These are phyloP conservation scores for Periparus ater DNA, from an alignment of 2,797 vertebrate genomes.

Conservation along the genomic window DNA sequence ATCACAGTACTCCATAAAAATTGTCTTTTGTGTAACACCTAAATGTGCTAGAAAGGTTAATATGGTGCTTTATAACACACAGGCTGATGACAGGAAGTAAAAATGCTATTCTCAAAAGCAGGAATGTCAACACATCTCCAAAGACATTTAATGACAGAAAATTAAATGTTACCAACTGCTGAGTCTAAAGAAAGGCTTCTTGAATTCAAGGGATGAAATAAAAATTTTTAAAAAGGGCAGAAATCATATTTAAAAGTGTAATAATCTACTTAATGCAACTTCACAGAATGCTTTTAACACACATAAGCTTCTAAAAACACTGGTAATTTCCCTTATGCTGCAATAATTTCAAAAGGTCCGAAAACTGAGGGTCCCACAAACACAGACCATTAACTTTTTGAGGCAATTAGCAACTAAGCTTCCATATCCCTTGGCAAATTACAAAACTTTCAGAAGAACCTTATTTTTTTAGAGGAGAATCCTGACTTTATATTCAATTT, in stretches of 20 bases:
- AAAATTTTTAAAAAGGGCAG: not conserved
- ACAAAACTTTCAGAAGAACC: not conserved
- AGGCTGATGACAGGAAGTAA: conserved; percentile 50
- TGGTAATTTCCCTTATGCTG: not conserved
- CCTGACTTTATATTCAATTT: not conserved
- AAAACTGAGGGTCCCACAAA: not conserved
- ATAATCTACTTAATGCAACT: conserved; percentile 3
- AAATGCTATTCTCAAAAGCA: conserved; percentile 60
- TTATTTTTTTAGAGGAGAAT: not conserved
- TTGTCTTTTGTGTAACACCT: conserved; percentile 47
- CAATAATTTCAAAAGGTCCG: not conserved
- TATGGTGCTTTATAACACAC: conserved; percentile 61
- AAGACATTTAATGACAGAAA: conserved; percentile 71
- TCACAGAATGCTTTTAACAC: not conserved
- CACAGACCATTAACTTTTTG: rapidly evolving
- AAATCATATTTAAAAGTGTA: not conserved
- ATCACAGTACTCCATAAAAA: conserved; percentile 31
- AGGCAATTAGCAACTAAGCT: not conserved
- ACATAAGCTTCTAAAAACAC: not conserved
- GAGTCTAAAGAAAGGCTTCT: conserved; percentile 23
- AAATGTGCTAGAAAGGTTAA: conserved; percentile 71
- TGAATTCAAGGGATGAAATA: conserved; percentile 47
- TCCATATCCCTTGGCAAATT: not conserved
- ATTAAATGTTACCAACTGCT: conserved; percentile 77
- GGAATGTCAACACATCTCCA: conserved; percentile 77